Base-by-base conservation (phyloP, 2,797 vertebrate species). In the Myiotriccus ornatus region DNA sequence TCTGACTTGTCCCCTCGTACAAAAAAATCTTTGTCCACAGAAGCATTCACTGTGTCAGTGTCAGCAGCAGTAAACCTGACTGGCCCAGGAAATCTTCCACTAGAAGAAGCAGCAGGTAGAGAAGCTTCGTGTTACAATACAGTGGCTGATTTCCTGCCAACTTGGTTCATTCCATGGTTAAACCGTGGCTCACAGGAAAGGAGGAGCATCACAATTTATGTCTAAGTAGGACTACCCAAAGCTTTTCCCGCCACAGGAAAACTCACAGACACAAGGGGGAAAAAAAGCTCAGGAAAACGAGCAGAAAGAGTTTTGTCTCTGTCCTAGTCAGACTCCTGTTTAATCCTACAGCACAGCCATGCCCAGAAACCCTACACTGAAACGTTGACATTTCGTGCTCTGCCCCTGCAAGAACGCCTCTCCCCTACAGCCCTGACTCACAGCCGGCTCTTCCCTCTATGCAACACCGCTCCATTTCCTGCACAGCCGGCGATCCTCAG, bases 401-500 rank as follows among this genome's bases (percentile, higher is more conserved):
- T 47, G 55, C 23, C 57, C 57, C 46, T 32, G 59, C 18, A 24
- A 17, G 57, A 89, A 65, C 3, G 3, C 22, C 63, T 82, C 60
- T 67, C 15, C 55, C 76, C 14, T 28, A 30, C 55, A 62, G 84
- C 69, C 84, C 78, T 84, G 84, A 20, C 86, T 91, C 87, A 59
- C 43, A 71, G 73, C 22, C 44, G 6, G 4, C 3, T 5, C 43
- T 76, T 64, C 50, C 52, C 20, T 67, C 67, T 24, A 53, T 10
- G 22, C 59, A 87, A 17, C 52, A 1, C 23, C 1, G 5, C 37
- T 62, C 80, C 30, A 5, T 46, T 57, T 60, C 80, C 76, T 15
- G 53, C 11, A 0, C 47, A 44, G 77, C 25, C 6, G 2, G 49
- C 2, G 0, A 3, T 25, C 8, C 71, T 32, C 4, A 2, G 46